Percentiles rank a stretch among this genome's conserved stretches.
phyloP scores from a whole-genome alignment of 2,888 invertebrate species.

The Candidula unifasciata region DNA sequence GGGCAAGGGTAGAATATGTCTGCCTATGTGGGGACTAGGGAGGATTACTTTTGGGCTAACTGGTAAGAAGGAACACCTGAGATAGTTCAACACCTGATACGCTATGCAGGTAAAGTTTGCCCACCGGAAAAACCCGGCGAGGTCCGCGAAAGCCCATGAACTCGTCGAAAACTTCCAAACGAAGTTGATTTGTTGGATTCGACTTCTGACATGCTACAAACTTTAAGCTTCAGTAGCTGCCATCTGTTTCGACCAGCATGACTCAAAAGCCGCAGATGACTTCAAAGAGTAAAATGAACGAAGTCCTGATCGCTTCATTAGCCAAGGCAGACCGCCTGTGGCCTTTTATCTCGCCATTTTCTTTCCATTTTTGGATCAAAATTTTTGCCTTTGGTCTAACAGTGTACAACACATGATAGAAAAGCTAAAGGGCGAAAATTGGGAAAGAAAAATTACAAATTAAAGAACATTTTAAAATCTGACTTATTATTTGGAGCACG shows the following conservation, averaged over 20 bases:
- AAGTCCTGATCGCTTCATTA: conserved; percentile 33
- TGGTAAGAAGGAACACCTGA: not conserved
- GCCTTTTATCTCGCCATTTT: not conserved
- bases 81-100: not conserved
- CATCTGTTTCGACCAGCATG: conserved; percentile 26
- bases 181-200: not conserved
- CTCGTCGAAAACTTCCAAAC: not conserved
- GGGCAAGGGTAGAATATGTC: not conserved
- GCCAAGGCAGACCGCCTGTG: conserved; percentile 15
- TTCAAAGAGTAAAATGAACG: conserved; percentile 27
- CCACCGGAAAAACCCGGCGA: not conserved
- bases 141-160: not conserved
- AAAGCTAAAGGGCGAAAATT: not conserved
- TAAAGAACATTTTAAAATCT: not conserved
- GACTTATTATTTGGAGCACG: not conserved
- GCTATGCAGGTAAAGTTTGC: not conserved
- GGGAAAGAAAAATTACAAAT: not conserved
- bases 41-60: not conserved
- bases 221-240: conserved; percentile 16
- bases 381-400: not conserved
- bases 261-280: not conserved
- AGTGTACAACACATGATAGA: not conserved
- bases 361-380: not conserved
- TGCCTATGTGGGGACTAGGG: not conserved
- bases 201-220: not conserved